Percentiles rank a stretch among this genome's conserved stretches.
These are phyloP conservation scores for Herminia tarsipennalis DNA, from an alignment of 2,888 invertebrate species.

Conservation along the genomic window DNA sequence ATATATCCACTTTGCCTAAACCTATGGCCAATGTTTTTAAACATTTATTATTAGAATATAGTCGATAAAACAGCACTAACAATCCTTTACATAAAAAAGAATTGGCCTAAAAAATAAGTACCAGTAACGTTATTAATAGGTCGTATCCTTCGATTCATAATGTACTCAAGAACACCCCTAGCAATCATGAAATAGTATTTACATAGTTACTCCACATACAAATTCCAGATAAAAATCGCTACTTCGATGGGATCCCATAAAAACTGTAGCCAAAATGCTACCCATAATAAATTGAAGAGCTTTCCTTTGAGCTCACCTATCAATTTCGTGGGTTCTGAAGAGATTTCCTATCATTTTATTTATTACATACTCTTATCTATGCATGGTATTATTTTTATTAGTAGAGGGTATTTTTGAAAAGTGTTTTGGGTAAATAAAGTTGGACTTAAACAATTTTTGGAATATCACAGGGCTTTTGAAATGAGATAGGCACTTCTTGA, in stretches of 20 bases:
- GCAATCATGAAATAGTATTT: no score
- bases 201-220: no score
- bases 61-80: no score
- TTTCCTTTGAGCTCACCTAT: slow-evolving; percentile 32
- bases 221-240: slow-evolving; percentile 22
- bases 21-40: no score
- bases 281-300: slow-evolving; percentile 31
- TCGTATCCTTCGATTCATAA: no score
- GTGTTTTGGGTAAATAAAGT: slow-evolving; percentile 7
- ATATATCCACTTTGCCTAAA: no score
- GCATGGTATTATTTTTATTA: slow-evolving; percentile 3
- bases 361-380: slow-evolving; percentile 23
- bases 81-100: no score
- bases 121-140: no score
- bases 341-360: slow-evolving; percentile 38
- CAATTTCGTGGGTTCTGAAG: slow-evolving; percentile 24
- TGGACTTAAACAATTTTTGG: background rate
- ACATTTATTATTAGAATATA: no score
- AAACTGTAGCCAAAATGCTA: slow-evolving; percentile 12
- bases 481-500: background rate
- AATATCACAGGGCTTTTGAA: background rate
- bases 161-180: no score
- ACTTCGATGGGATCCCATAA: slow-evolving; percentile 20
- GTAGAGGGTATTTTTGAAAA: slow-evolving; percentile 9
- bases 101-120: no score